Percentiles rank a stretch among this genome's conserved stretches.
Conservation (phyloP, 2,888 invertebrate species). For the Ischnura elegans region DNA sequence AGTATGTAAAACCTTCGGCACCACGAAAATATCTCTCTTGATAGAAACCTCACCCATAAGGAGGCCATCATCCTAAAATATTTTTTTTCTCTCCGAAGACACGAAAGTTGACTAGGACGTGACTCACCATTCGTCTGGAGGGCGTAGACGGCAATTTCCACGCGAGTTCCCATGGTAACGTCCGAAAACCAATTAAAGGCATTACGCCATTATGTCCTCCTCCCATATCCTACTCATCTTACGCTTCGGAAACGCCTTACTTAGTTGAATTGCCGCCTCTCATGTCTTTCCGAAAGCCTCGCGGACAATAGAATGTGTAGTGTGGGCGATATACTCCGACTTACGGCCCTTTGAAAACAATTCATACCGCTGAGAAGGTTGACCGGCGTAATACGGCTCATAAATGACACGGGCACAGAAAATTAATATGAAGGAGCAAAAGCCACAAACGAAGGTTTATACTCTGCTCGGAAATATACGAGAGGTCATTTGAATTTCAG, state of each 20-base stretch:
- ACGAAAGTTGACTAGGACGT: constrained; percentile 44
- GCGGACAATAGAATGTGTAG: not conserved
- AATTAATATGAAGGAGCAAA: not conserved
- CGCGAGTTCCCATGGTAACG: constrained; percentile 53
- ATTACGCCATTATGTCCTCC: constrained; percentile 31
- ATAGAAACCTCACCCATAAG: not conserved
- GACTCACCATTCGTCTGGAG: constrained; percentile 39
- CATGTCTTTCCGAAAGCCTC: not conserved
- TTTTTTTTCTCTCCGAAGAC: not conserved
- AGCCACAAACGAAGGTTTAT: not conserved
- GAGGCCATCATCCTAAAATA: constrained; percentile 30
- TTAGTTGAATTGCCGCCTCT: not conserved
- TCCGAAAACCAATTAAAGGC: constrained; percentile 63
- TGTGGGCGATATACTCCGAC: not conserved
- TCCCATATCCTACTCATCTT: constrained; percentile 37
- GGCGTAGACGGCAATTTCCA: constrained; percentile 35
- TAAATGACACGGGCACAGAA: not conserved
- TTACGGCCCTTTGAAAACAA: not conserved
- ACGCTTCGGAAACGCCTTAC: constrained; percentile 24
- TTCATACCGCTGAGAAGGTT: not conserved
- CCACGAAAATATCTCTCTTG: not conserved
- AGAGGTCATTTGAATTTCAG: not conserved
- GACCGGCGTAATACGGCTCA: not conserved
- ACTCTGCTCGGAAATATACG: not conserved
- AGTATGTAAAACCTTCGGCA: too few species aligned